These are phyloP conservation scores for Megamerina dolium DNA, from an alignment of 2,888 invertebrate genomes.

Conservation along the genomic window DNA sequence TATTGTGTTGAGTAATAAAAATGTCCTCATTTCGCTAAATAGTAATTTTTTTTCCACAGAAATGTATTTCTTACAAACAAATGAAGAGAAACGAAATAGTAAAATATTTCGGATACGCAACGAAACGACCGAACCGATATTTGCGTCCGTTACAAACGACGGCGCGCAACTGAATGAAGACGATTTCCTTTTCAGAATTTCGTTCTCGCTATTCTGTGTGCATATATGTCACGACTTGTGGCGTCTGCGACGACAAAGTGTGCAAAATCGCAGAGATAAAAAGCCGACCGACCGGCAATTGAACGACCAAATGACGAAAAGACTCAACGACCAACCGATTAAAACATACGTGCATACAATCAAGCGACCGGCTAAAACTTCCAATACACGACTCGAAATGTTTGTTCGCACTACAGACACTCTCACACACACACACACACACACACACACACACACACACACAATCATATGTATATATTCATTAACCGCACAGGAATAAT, in stretches of 20 bases:
- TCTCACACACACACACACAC: constrained; percentile 8
- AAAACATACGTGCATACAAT: no score
- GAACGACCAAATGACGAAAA: no score
- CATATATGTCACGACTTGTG: constrained; percentile 1
- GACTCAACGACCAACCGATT: no score
- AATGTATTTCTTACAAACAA: background rate
- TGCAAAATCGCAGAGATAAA: constrained; percentile 5
- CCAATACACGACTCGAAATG: no score
- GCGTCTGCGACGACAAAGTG: constrained; percentile 16
- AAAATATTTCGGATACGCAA: no score
- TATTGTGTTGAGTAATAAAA: no score
- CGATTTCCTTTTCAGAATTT: no score
- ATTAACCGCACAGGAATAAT: constrained; percentile 7
- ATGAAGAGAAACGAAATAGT: constrained; percentile 2
- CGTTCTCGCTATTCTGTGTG: constrained; percentile 20
- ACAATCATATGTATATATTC: no score
- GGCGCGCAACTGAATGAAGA: constrained; percentile 50
- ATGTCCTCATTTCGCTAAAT: no score
- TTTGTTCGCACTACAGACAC: no score
- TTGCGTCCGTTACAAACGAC: constrained; percentile 48
- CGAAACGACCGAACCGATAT: constrained; percentile 35
- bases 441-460: constrained; percentile 11
- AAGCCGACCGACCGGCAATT: constrained; percentile 5
- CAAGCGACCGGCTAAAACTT: constrained; percentile 1
- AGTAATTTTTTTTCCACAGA: background rate